Conservation (phyloP, 2,113 vertebrate genomes). For the Mus pahari region DNA sequence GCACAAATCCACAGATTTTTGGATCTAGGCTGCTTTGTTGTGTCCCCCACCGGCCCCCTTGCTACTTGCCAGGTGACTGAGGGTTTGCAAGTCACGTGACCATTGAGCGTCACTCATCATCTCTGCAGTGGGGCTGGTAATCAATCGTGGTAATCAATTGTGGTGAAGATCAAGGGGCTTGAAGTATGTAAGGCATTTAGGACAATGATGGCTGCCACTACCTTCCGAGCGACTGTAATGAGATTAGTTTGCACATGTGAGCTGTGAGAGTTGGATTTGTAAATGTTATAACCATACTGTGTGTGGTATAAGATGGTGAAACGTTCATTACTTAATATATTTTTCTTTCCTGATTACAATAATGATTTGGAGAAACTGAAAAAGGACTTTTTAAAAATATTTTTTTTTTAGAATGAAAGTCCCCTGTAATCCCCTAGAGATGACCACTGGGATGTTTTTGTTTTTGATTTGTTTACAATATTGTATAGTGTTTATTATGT, state of each 20-base stretch:
- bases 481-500: conserved; percentile 2
- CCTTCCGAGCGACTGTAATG: neutral
- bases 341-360: conserved; percentile 14
- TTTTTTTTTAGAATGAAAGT: neutral
- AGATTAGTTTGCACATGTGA: conserved; percentile 15
- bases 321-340: conserved; percentile 21
- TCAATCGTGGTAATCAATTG: too few species aligned
- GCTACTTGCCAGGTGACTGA: neutral
- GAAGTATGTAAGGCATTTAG: neutral
- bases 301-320: neutral
- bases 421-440: neutral
- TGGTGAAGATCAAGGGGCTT: neutral
- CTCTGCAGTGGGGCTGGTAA: conserved; percentile 37
- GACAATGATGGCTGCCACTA: neutral
- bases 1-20: conserved; percentile 1
- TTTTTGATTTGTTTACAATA: conserved; percentile 30
- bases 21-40: neutral
- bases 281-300: neutral
- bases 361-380: conserved; percentile 23
- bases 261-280: conserved; percentile 1
- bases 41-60: too few species aligned
- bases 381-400: neutral
- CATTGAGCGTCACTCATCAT: conserved; percentile 17
- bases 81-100: neutral
- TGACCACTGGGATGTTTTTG: neutral